Base-by-base conservation (phyloP, 2,888 invertebrate species). In the Mythimna pallens region DNA sequence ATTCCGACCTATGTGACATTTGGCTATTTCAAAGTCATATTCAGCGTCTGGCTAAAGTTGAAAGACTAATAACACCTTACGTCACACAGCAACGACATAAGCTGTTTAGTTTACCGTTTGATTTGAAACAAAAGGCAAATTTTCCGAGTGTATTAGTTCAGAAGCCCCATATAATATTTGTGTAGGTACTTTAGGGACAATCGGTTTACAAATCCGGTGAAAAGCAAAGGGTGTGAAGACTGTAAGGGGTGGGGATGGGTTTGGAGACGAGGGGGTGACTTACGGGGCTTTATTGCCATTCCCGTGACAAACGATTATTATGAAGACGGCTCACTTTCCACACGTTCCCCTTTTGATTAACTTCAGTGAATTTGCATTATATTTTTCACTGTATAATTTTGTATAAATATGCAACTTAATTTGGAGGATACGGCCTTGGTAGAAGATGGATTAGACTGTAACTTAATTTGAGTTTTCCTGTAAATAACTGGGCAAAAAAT, bases 231-330 rank as follows among this genome's bases (percentile, higher is more conserved):
- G 84, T 86, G 86, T 82, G 80, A 82, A 86, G 85, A 55, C 79
- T 71, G 83, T 30, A 81, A 81, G 78, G 54, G 79, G 69, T 66
- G 62, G 64, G 71, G 82, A 72, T 73, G 62, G 61, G 73, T 64
- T 50, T 76, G 70, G 67, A 72, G 76, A 78, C 74, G 63, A 50
- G 76, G 63, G 79, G 81, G 80, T 75, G 76, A 81, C 79, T 87
- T 85, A 84, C 86, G 83, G 82, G 84, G 87, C 88, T 90, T 90
- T 90, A 91, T 91, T 89, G 91, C 90, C 88, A 86, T 87, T 84
- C 88, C 84, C 85, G 89, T 90, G 92, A 92, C 91, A 92, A 92
- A 90, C 89, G 90, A 90, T 90, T 91, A 88, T 90, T 89, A 90
- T 89, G 90, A 89, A 90, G 90, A 91, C 87, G 88, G 86, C 89